Evolutionary conservation across 2,113 vertebrate species (phyloP).

Genomic region (Forbesichthys papilliferus): DNA sequence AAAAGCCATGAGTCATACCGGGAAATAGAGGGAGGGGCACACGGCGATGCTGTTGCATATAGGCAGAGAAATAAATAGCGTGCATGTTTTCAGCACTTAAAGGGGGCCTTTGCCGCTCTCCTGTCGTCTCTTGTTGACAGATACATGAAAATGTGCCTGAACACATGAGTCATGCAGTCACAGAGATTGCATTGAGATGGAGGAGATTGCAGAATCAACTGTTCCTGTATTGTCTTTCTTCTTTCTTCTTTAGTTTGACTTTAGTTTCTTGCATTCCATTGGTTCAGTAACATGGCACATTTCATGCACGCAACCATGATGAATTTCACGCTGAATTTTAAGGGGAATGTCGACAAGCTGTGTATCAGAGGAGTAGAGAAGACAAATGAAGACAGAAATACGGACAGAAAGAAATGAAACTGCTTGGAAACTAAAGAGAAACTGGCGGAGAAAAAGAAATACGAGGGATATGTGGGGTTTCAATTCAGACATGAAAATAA

Average conservation of each 20-base stretch:
- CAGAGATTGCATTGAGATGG: constrained; percentile 29
- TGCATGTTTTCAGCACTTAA: constrained; percentile 46
- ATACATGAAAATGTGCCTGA: constrained; percentile 53
- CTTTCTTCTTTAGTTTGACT: neutral
- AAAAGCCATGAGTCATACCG: constrained; percentile 50
- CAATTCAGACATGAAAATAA: too few species aligned
- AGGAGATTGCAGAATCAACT: constrained; percentile 42
- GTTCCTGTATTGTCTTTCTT: constrained; percentile 8
- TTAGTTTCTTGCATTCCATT: neutral
- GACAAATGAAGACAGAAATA: neutral
- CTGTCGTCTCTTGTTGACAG: constrained; percentile 50
- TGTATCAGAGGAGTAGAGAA: neutral
- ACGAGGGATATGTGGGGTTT: too few species aligned
- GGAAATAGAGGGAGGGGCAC: constrained; percentile 15
- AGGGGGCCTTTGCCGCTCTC: constrained; percentile 36
- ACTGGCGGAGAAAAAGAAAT: too few species aligned
- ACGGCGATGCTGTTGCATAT: constrained; percentile 24
- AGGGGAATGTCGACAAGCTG: neutral
- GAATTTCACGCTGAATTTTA: constrained; percentile 8
- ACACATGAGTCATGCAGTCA: constrained; percentile 43
- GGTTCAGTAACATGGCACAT: too few species aligned
- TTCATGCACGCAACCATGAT: neutral
- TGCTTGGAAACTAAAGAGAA: too few species aligned
- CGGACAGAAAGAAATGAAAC: too few species aligned
- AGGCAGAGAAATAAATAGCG: constrained; percentile 10